Evolutionary conservation across 2,113 vertebrate species (phyloP).

Genomic region (Anthoscopus minutus): DNA sequence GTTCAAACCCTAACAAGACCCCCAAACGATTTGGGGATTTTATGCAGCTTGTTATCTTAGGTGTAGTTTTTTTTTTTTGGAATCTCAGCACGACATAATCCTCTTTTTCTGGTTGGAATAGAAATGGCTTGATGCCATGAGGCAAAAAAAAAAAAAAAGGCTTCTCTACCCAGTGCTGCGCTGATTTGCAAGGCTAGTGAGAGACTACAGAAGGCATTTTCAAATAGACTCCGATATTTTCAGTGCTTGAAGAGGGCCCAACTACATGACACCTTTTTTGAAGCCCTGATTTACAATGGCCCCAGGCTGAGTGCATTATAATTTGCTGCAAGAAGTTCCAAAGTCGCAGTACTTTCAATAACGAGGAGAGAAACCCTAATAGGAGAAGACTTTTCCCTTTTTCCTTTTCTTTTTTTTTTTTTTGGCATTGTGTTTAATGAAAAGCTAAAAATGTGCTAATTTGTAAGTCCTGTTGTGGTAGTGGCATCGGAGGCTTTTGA

Average conservation of each 20-base stretch:
- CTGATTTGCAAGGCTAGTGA: conserved; percentile 73
- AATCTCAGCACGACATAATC: conserved; percentile 45
- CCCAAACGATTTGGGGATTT: not conserved
- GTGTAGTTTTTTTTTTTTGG: not conserved
- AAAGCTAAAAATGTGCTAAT: conserved; percentile 62
- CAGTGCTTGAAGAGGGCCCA: conserved; percentile 56
- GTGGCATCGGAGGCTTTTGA: conserved; percentile 62
- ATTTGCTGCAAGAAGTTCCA: conserved; percentile 65
- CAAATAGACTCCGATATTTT: conserved; percentile 65
- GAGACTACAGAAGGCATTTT: conserved; percentile 57
- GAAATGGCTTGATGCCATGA: conserved; percentile 40
- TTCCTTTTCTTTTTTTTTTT: not conserved
- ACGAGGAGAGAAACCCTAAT: conserved; percentile 56
- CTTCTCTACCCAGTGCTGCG: conserved; percentile 40
- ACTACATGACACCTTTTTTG: conserved; percentile 55
- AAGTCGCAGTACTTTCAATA: conserved; percentile 60
- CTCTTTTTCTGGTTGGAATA: conserved; percentile 33
- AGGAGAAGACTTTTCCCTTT: conserved; percentile 32
- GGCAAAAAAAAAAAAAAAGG: conserved; percentile 49
- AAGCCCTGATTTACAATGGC: conserved; percentile 69
- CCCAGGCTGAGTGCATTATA: conserved; percentile 68
- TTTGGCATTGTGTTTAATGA: conserved; percentile 58
- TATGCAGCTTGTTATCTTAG: conserved; percentile 46
- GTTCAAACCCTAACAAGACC: not conserved
- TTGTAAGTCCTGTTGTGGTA: conserved; percentile 62